A percentile compares a stretch with the other conserved stretches of the same genome.
Conservation (phyloP, 2,888 invertebrate genomes). For the Drosophila longiperda region DNA sequence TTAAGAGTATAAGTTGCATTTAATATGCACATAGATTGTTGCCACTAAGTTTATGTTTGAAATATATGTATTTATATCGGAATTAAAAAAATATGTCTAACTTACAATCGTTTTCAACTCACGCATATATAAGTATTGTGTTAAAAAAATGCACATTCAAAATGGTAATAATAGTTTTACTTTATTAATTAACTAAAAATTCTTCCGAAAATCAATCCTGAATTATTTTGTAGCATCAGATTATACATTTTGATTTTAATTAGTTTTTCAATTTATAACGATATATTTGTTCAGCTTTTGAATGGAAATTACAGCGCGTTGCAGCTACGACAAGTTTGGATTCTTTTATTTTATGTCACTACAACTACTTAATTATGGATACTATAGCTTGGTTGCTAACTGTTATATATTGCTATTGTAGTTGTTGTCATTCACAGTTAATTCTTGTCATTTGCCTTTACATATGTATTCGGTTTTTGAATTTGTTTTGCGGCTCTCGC, state of each 20-base stretch:
- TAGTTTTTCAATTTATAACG: not conserved
- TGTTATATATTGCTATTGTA: conserved; percentile 8
- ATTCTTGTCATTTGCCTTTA: conserved; percentile 47
- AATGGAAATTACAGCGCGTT: conserved; percentile 23
- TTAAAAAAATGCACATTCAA: not conserved
- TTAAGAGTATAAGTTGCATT: conserved; percentile 9
- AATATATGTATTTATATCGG: conserved; percentile 1
- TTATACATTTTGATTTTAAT: not conserved
- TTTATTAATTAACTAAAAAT: not conserved
- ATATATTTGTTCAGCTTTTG: not conserved
- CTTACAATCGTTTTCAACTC: not conserved
- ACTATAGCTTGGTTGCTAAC: conserved; percentile 15
- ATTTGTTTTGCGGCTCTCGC: conserved; percentile 47
- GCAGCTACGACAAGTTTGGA: conserved; percentile 41
- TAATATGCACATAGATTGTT: conserved; percentile 16
- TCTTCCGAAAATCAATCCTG: not conserved
- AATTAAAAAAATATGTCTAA: not conserved
- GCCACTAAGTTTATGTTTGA: conserved; percentile 19
- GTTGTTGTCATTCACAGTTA: conserved; percentile 48
- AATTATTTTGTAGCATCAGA: not conserved
- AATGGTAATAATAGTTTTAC: not conserved
- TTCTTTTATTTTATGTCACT: conserved; percentile 22
- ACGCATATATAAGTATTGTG: not conserved
- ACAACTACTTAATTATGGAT: conserved; percentile 50
- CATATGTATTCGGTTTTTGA: conserved; percentile 31